Conservation (phyloP, 2,888 invertebrate species). For the Antheraea assamensis region DNA sequence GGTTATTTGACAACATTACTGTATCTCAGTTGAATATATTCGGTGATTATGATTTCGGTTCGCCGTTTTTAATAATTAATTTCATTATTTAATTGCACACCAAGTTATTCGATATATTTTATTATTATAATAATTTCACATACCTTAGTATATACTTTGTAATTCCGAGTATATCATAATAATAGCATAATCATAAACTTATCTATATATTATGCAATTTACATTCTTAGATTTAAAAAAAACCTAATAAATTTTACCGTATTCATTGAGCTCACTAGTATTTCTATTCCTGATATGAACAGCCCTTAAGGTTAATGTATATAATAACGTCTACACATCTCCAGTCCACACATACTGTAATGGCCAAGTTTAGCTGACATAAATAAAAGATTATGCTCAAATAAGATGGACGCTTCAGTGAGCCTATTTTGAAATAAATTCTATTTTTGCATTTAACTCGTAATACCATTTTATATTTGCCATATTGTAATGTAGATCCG, state of each 20-base stretch:
- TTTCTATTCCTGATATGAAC: background rate
- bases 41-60: no score
- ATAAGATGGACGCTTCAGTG: conserved; percentile 2
- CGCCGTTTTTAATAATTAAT: no score
- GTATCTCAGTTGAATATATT: background rate
- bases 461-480: background rate
- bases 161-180: no score
- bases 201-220: background rate
- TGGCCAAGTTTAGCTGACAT: conserved; percentile 24
- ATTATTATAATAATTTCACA: no score
- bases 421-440: background rate
- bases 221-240: background rate
- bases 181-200: no score
- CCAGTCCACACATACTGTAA: background rate
- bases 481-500: background rate
- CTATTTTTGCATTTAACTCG: background rate
- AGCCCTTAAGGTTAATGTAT: background rate
- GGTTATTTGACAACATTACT: background rate
- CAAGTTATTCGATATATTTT: no score
- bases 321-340: background rate
- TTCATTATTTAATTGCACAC: no score
- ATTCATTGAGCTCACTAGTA: background rate
- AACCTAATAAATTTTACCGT: background rate
- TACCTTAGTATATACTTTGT: no score
- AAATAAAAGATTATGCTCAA: conserved; percentile 23